These are phyloP conservation scores for Corythaeola cristata DNA, from an alignment of 2,113 vertebrate species.

Conservation along the genomic window DNA sequence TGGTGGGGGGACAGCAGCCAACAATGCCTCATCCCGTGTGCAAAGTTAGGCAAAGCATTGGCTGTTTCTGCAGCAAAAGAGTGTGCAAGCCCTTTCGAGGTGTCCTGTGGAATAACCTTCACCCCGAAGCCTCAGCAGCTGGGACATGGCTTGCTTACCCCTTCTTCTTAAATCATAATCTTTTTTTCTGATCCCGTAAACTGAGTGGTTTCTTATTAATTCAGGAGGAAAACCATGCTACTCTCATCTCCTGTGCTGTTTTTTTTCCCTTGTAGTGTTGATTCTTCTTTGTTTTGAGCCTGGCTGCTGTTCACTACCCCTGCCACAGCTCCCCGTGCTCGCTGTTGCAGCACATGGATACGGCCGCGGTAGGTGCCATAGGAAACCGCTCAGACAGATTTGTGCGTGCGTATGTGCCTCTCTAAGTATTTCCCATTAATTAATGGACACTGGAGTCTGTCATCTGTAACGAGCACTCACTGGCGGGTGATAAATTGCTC, in stretches of 20 bases:
- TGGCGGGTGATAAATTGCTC: slow-evolving; percentile 31
- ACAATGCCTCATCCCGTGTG: not conserved
- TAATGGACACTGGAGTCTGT: slow-evolving; percentile 56
- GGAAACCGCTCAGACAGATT: slow-evolving; percentile 34
- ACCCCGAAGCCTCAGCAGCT: not conserved
- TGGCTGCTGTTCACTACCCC: not conserved
- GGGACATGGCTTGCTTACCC: not conserved
- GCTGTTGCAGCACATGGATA: accelerated
- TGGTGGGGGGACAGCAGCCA: not conserved
- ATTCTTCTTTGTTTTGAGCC: not conserved
- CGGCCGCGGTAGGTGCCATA: accelerated
- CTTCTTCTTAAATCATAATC: not conserved
- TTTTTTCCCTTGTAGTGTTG: not conserved
- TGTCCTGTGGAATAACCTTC: not conserved
- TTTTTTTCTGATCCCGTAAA: not conserved
- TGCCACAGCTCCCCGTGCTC: not conserved
- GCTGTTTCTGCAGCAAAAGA: not conserved
- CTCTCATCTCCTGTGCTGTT: not conserved
- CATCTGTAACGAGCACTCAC: not conserved
- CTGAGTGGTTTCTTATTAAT: not conserved
- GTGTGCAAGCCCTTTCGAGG: not conserved
- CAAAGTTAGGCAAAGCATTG: not conserved
- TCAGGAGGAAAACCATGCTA: not conserved
- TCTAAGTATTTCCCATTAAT: slow-evolving; percentile 52
- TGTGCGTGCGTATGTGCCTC: not conserved